Conservation (phyloP, 2,113 vertebrate species). For the Cottus gobio region DNA sequence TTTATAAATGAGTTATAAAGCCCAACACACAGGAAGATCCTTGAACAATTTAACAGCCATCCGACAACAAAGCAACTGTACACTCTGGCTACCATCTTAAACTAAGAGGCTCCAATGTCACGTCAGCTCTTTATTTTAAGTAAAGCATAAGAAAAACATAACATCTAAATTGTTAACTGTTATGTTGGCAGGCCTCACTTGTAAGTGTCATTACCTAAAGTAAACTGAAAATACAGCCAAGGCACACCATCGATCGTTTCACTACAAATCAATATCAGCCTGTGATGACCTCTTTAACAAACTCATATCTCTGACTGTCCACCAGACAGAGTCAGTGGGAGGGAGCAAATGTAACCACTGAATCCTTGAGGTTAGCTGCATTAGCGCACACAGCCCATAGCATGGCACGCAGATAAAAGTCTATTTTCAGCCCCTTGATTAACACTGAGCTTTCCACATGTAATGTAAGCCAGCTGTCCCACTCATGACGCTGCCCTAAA, state of each 20-base stretch:
- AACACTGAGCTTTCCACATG: constrained; percentile 57
- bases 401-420: constrained; percentile 58
- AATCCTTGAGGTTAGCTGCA: constrained; percentile 40
- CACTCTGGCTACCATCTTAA: not conserved
- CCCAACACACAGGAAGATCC: not conserved
- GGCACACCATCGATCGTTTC: not conserved
- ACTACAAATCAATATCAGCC: constrained; percentile 1
- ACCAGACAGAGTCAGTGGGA: constrained; percentile 8
- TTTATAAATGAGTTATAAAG: not conserved
- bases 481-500: constrained; percentile 38
- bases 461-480: constrained; percentile 72
- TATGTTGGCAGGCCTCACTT: not conserved
- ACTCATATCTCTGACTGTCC: constrained; percentile 15
- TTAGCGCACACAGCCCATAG: constrained; percentile 42
- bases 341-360: constrained; percentile 23
- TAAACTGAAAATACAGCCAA: constrained; percentile 1
- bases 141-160: not conserved
- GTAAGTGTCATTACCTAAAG: not conserved
- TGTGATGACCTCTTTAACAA: constrained; percentile 9
- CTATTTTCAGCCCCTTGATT: constrained; percentile 74
- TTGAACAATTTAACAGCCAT: not conserved
- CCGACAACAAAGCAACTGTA: not conserved
- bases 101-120: not conserved
- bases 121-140: not conserved
- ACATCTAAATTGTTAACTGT: not conserved